Base-by-base conservation (phyloP, 2,888 invertebrate species). In the Malacosoma neustria region DNA sequence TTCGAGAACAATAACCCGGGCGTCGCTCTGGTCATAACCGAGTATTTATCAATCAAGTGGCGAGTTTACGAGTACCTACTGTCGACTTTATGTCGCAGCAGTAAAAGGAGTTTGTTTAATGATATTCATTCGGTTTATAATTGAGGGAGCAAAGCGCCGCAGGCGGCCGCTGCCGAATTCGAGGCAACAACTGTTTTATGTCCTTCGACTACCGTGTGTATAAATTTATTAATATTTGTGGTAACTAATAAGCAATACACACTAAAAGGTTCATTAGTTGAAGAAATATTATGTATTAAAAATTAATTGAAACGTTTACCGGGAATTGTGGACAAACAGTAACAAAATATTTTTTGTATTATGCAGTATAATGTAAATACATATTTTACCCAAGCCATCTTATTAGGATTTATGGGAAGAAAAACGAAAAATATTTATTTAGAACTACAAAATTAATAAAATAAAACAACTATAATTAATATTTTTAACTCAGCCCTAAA, bases 91-190 rank as follows among this genome's bases (percentile, higher is more conserved):
- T 67, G 66, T 48, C 50, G 43, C 41, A 42, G 57, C 62, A 47
- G 57, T 63, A 61, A 63, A 59, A 55, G 46, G 54, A 50, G 55
- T 67, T 64, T 66, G 59, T 61, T 61, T 63, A 63, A 64, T 60
- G 59, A 54, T 61, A 62, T 61, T 58, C 56, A 61, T 62, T 58
- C 52, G 52, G 43, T 40, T 45, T 43, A 51, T 72, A 64, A 72
- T 69, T 65, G 66, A 65, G 49, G 57, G 60, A 64, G 57, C 46
- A 49, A 49, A 49, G 39, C 77, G 37, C 77, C 40, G 63, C 76
- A 61, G 77, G 76, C 61, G 74, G 68, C 68, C 72, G 57, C 70
- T 67, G 73, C 70, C 70, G 69, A 62, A 62, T 69, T 66, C 53
- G 48, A 61, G 57, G 48, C 60, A 60, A 56, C 57, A 60, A 61